Percentiles rank a stretch among this genome's conserved stretches.
phyloP scores from a whole-genome alignment of 2,797 vertebrate species.

The Muraenolepis orangiensis region DNA sequence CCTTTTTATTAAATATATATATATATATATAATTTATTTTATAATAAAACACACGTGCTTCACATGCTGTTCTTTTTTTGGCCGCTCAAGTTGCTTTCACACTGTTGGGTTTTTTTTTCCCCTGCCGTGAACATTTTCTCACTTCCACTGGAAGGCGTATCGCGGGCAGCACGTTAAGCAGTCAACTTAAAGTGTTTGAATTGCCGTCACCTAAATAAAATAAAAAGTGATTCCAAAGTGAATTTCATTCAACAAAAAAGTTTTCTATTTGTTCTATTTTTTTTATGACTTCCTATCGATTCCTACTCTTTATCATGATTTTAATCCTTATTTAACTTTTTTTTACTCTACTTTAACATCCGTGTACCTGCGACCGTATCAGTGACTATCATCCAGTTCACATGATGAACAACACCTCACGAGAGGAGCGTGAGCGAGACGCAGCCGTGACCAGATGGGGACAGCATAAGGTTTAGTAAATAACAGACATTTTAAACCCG shows the following conservation, averaged over 20 bases:
- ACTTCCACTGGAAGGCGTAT: too few species aligned
- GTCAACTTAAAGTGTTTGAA: too few species aligned
- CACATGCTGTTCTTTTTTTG: neutral
- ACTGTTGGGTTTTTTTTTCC: too few species aligned
- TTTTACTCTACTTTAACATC: neutral
- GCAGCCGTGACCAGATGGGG: constrained; percentile 78
- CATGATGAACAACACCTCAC: too few species aligned
- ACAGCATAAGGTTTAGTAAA: constrained; percentile 66
- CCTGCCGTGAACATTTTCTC: too few species aligned
- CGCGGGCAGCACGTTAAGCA: too few species aligned
- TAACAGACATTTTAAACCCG: constrained; percentile 76
- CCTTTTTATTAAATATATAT: constrained; percentile 76
- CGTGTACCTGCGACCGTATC: neutral
- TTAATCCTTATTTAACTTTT: neutral
- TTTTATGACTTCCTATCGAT: neutral
- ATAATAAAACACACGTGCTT: constrained; percentile 61
- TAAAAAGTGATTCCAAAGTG: too few species aligned
- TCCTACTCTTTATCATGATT: neutral
- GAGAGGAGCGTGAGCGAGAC: too few species aligned
- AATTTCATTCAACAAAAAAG: too few species aligned
- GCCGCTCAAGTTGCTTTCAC: neutral
- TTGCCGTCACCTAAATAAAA: too few species aligned
- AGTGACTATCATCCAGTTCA: neutral
- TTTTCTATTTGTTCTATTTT: neutral
- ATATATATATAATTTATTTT: too few species aligned